Conservation (phyloP, 2,797 vertebrate species). For the Rhabdophis nuchalis region DNA sequence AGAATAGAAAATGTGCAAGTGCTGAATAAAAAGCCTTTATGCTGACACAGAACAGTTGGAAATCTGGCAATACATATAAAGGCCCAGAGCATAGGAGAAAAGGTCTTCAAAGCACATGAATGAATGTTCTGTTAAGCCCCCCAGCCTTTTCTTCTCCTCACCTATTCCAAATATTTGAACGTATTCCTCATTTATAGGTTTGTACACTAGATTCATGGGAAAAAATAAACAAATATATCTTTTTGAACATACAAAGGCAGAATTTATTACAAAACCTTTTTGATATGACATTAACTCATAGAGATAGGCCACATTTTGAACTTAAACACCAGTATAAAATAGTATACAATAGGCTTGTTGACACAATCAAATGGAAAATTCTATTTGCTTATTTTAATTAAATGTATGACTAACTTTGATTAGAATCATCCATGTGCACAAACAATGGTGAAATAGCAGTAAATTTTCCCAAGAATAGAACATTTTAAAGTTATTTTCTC, state of each 20-base stretch:
- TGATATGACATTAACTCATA: background rate
- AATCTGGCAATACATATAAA: background rate
- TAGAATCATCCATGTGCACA: background rate
- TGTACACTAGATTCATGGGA: background rate
- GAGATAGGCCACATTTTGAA: background rate
- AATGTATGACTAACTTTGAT: background rate
- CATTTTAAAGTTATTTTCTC: background rate
- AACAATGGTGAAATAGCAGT: background rate
- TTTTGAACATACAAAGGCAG: background rate
- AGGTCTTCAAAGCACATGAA: background rate
- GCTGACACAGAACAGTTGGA: background rate
- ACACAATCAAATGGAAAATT: background rate
- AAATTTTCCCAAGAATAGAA: background rate
- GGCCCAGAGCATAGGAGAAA: background rate
- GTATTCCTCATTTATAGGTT: background rate
- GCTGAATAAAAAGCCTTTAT: background rate
- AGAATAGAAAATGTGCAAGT: background rate
- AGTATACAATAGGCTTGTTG: background rate
- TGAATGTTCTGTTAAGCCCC: background rate
- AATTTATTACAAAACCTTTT: background rate
- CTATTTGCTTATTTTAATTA: background rate
- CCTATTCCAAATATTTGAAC: background rate
- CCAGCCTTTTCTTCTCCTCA: background rate
- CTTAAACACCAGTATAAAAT: background rate
- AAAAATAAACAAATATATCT: background rate